A percentile compares a stretch with the other conserved stretches of the same genome.
Conservation (phyloP, 2,113 vertebrate genomes). For the Pelusios castaneus region DNA sequence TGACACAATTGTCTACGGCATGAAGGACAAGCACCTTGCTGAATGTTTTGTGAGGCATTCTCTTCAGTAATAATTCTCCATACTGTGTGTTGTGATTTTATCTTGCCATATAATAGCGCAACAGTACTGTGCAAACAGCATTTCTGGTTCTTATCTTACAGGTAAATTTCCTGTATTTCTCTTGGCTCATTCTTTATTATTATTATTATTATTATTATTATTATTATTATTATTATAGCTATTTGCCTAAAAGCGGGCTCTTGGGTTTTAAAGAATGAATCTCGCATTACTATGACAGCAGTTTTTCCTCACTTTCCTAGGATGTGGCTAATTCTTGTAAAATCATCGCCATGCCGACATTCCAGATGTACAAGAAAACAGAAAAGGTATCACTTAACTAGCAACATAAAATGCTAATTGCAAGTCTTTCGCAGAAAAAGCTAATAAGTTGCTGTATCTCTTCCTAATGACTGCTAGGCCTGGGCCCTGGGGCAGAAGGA, state of each 20-base stretch:
- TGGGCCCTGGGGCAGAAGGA: not conserved
- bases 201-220: not conserved
- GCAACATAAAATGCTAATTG: not conserved
- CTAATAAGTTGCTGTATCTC: not conserved
- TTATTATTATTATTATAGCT: not conserved
- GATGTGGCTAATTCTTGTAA: conserved; percentile 35
- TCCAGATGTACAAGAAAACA: conserved; percentile 54
- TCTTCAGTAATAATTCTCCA: not conserved
- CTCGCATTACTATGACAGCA: not conserved
- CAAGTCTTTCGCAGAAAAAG: not conserved
- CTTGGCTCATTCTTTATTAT: not conserved
- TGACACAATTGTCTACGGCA: not conserved
- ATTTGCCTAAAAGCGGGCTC: not conserved
- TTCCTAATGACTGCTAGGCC: not conserved
- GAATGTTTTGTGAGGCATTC: not conserved
- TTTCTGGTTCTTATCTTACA: not conserved
- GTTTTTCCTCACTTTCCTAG: conserved; percentile 35
- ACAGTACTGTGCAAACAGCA: not conserved
- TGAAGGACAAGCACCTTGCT: not conserved
- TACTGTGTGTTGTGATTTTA: not conserved
- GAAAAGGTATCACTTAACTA: conserved; percentile 40
- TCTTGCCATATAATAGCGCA: not conserved
- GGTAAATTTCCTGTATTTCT: not conserved
- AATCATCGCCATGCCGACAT: conserved; percentile 45
- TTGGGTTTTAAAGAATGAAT: not conserved